These are phyloP conservation scores for Tiliacea aurago DNA, from an alignment of 2,888 invertebrate species.

Conservation along the genomic window DNA sequence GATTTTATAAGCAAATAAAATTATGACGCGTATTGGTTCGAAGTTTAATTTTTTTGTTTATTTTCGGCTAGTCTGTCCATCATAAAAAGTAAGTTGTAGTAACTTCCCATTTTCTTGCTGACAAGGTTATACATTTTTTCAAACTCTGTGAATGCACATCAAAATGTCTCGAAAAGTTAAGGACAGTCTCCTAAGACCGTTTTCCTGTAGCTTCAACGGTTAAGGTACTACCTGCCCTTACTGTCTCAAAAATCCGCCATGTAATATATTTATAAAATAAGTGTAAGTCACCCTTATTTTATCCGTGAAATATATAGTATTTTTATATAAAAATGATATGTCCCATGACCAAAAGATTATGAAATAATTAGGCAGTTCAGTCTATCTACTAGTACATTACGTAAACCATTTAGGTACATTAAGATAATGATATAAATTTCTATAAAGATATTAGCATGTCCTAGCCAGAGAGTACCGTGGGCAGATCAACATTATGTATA, in stretches of 20 bases:
- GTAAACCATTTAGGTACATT: constrained; percentile 72
- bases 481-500: constrained; percentile 73
- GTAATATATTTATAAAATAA: constrained; percentile 67
- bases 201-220: not conserved
- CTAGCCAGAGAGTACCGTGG: constrained; percentile 78
- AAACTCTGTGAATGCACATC: not conserved
- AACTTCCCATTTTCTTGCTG: not conserved
- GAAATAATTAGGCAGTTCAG: constrained; percentile 77
- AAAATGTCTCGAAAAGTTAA: not conserved
- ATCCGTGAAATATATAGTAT: constrained; percentile 64
- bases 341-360: constrained; percentile 79
- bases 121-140: not conserved
- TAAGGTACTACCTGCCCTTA: not conserved
- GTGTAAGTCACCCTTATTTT: constrained; percentile 62
- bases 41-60: too few species aligned
- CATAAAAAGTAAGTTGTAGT: too few species aligned
- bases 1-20: too few species aligned
- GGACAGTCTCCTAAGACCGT: not conserved
- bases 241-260: not conserved
- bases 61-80: too few species aligned
- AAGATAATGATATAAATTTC: constrained; percentile 70
- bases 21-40: too few species aligned
- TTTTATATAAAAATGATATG: constrained; percentile 83
- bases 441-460: constrained; percentile 69
- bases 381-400: constrained; percentile 77